phyloP scores from a whole-genome alignment of 2,797 vertebrate species.

The Clarias platycephalus region DNA sequence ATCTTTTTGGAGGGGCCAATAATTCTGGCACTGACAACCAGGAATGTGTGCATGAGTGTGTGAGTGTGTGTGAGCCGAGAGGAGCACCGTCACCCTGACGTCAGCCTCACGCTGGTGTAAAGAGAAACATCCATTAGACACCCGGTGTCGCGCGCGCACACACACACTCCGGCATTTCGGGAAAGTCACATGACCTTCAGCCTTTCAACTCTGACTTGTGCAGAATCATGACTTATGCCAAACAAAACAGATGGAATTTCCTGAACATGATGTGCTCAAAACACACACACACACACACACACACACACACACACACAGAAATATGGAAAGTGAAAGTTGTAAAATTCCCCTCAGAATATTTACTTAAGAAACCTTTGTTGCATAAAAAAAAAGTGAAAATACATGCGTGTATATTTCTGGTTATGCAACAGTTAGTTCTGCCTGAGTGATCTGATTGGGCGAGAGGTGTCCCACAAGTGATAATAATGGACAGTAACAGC shows the following conservation, averaged over 20 bases:
- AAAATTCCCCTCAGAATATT: background rate
- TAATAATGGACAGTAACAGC: too few species aligned
- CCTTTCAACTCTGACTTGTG: conserved; percentile 10
- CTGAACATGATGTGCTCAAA: background rate
- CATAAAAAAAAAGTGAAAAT: background rate
- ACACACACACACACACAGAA: background rate
- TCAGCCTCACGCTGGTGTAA: conserved; percentile 70
- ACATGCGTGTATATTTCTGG: background rate
- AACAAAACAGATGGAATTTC: background rate
- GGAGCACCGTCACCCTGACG: conserved; percentile 58
- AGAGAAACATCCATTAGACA: conserved; percentile 67
- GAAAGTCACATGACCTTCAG: conserved; percentile 31
- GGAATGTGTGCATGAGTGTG: too few species aligned
- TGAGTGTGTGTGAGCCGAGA: background rate
- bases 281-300: background rate
- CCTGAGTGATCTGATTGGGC: too few species aligned
- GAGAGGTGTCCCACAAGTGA: too few species aligned
- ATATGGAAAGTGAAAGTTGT: background rate
- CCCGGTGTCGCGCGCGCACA: conserved; percentile 31
- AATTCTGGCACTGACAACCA: background rate
- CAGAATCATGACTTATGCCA: background rate
- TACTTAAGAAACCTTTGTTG: background rate
- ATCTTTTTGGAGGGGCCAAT: background rate
- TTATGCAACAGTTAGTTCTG: too few species aligned
- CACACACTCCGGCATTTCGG: background rate